Conservation (phyloP, 2,888 invertebrate species). For the Scrobipalpa costella region DNA sequence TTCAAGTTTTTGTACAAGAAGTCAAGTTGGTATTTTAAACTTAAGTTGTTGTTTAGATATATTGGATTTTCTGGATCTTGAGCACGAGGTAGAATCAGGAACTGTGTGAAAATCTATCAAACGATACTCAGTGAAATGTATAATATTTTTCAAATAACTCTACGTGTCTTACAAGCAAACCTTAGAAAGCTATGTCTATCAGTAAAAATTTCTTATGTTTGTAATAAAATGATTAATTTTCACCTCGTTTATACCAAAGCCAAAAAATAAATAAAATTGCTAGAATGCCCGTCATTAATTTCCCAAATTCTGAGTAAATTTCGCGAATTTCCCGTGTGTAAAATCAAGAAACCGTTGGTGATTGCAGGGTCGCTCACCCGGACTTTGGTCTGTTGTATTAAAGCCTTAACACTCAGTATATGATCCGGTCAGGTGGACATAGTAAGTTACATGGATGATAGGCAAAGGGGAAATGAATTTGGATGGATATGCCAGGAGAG, state of each 20-base stretch:
- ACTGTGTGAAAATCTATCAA: no score
- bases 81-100: no score
- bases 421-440: neutral
- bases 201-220: no score
- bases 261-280: slow-evolving; percentile 35
- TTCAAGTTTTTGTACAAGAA: neutral
- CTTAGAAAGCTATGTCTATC: no score
- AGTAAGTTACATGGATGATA: neutral
- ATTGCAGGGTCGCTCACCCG: slow-evolving; percentile 68
- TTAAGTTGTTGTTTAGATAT: no score
- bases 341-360: slow-evolving; percentile 59
- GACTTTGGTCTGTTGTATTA: slow-evolving; percentile 53
- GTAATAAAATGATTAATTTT: no score
- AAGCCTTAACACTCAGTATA: neutral
- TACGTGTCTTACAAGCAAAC: no score
- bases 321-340: slow-evolving; percentile 76
- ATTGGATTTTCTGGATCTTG: no score
- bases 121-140: no score
- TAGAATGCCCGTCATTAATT: slow-evolving; percentile 33
- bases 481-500: no score
- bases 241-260: neutral
- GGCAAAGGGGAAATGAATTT: neutral
- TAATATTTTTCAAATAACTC: no score
- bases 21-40: no score
- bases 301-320: slow-evolving; percentile 33